A percentile compares a stretch with the other conserved stretches of the same genome.
phyloP scores from a whole-genome alignment of 2,113 vertebrate genomes.

The Entelurus aequoreus region DNA sequence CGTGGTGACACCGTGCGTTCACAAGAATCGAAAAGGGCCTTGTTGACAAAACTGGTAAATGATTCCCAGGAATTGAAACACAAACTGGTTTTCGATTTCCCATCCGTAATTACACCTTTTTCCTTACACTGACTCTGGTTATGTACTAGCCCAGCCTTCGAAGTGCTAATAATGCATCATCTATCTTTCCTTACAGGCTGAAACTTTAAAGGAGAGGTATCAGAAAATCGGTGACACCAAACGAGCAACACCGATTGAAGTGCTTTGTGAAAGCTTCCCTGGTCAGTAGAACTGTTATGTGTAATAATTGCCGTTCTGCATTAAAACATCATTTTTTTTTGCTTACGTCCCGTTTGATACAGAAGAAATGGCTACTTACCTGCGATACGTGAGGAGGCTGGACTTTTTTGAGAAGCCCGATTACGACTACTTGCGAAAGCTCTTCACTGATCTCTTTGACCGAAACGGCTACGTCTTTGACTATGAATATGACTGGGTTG shows the following conservation, averaged over 20 bases:
- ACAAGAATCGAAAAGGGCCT: no score
- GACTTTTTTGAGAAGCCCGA: slow-evolving; percentile 98
- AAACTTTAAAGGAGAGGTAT: slow-evolving; percentile 94
- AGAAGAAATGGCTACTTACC: slow-evolving; percentile 97
- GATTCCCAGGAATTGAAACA: no score
- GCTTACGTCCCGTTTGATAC: slow-evolving; percentile 36
- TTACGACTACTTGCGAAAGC: slow-evolving; percentile 92
- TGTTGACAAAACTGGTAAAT: no score
- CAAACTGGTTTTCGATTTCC: slow-evolving; percentile 4
- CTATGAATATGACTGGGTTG: slow-evolving; percentile 98
- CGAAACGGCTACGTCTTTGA: slow-evolving; percentile 90
- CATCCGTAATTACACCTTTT: not conserved
- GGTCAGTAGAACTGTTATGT: slow-evolving; percentile 67
- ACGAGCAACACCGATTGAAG: slow-evolving; percentile 89
- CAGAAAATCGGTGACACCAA: slow-evolving; percentile 98
- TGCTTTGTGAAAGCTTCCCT: slow-evolving; percentile 93
- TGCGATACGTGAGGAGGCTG: slow-evolving; percentile 92
- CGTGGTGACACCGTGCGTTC: no score
- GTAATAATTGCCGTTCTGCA: not conserved
- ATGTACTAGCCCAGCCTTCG: not conserved
- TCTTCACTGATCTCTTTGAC: slow-evolving; percentile 94
- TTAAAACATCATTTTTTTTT: slow-evolving; percentile 2
- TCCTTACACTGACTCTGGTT: not conserved
- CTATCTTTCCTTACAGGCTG: slow-evolving; percentile 70
- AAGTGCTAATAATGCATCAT: not conserved